These are phyloP conservation scores for Ictalurus furcatus DNA, from an alignment of 2,113 vertebrate species.

Conservation along the genomic window DNA sequence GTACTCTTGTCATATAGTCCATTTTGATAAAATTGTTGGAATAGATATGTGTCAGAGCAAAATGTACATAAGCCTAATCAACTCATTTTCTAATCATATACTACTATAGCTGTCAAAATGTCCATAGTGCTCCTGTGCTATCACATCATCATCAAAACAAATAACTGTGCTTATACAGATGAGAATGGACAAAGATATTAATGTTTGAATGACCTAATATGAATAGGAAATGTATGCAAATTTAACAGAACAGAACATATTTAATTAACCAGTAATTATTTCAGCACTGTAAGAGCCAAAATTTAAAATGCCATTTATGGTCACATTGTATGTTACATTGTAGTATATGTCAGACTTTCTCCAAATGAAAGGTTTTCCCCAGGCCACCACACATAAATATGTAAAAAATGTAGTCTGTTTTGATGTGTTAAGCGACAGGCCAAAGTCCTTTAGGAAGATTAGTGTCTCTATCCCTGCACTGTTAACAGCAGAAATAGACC, in stretches of 20 bases:
- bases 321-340: too few relatives aligned
- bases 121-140: neutral
- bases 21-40: neutral
- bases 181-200: neutral
- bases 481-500: too few relatives aligned
- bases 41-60: too few relatives aligned
- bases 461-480: too few relatives aligned
- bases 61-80: neutral
- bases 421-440: too few relatives aligned
- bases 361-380: too few relatives aligned
- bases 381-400: too few relatives aligned
- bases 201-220: neutral
- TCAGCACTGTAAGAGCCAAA: neutral
- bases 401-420: too few relatives aligned
- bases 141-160: too few relatives aligned
- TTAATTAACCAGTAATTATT: neutral
- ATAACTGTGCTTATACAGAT: neutral
- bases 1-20: neutral
- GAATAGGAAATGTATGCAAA: neutral
- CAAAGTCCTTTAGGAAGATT: too few relatives aligned
- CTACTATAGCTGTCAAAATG: neutral
- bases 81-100: neutral
- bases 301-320: too few relatives aligned
- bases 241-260: neutral
- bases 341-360: too few relatives aligned